Conservation (phyloP, 2,888 invertebrate species). For the Galerucella pusilla region DNA sequence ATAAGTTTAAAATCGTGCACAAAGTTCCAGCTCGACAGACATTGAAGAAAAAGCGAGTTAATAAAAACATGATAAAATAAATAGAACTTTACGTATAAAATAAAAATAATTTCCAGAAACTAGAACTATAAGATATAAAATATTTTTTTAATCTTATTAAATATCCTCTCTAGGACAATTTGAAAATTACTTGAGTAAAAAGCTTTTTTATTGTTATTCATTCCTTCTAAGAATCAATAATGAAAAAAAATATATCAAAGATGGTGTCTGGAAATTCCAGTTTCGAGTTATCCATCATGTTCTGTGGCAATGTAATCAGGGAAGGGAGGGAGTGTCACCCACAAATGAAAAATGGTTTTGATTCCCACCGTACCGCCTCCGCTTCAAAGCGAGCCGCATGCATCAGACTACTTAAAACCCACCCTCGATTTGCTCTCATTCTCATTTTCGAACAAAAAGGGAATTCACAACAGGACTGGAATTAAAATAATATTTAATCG, state of each 20-base stretch:
- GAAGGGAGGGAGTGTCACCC: constrained; percentile 24
- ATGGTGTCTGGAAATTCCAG: constrained; percentile 25
- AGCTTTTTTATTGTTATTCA: background rate
- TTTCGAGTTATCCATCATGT: constrained; percentile 30
- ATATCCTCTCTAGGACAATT: too few species aligned
- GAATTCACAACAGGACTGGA: constrained; percentile 12
- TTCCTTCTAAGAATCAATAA: background rate
- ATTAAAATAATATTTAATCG: background rate
- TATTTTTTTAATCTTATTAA: too few species aligned
- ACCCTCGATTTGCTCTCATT: constrained; percentile 36
- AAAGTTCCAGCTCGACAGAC: too few species aligned
- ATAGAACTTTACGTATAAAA: too few species aligned
- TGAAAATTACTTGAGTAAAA: too few species aligned
- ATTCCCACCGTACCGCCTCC: constrained; percentile 22
- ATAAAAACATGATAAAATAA: too few species aligned
- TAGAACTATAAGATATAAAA: too few species aligned
- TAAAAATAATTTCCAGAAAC: too few species aligned
- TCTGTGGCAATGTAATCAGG: constrained; percentile 30
- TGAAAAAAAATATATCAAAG: constrained; percentile 3
- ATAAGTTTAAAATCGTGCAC: too few species aligned
- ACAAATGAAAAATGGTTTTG: constrained; percentile 34
- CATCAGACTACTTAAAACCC: constrained; percentile 38
- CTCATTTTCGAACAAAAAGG: constrained; percentile 33
- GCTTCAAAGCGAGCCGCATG: constrained; percentile 18
- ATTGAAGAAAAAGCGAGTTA: too few species aligned